Base-by-base conservation (phyloP, 2,888 invertebrate species). In the Megalurothrips usitatus region DNA sequence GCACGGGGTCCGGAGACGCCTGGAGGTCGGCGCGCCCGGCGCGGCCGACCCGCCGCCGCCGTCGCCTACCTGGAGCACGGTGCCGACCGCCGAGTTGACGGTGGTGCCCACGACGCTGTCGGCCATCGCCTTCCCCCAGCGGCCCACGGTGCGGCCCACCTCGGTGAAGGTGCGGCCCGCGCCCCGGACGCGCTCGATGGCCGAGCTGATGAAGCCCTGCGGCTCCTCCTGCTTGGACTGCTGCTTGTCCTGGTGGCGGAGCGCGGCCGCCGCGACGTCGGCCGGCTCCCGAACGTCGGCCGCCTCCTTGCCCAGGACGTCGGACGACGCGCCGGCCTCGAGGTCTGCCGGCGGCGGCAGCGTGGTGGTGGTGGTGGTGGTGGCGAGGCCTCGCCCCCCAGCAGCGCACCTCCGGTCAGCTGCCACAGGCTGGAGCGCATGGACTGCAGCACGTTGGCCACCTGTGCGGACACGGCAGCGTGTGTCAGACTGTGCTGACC, bases 21-120 rank as follows among this genome's bases (percentile, higher is more conserved):
- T n/a, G n/a, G n/a, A n/a, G n/a, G n/a, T n/a, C 34, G 34, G 34
- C 34, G 34, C 34, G 2, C 34, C 34, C 34, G 34, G 2, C 3
- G 34, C 34, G 3, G 34, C 34, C 6, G 34, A 6, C 34, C 6
- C 6, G 19, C 10, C 52, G 19, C 52, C 34, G 6, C 34, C 34
- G n/a, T n/a, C n/a, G n/a, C 52, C 19, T 10, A 52, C 52, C 52
- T 52, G 58, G 14, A 58, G 68, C 23, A 75, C 68, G 68, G 68
- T 75, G 68, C 68, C 68, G 26, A 75, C 68, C 26, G 68, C 68
- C 68, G 68, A 75, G 68, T 75, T 75, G 68, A 75, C 68, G 68
- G 68, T 75, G 68, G 68, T 23, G 68, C 68, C 68, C 11, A 75
- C 68, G 23, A 75, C 68, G 68, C 68, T 75, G 68, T 75, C 68